Conservation (phyloP, 2,888 invertebrate genomes). For the Drosophila pseudotakahashii region DNA sequence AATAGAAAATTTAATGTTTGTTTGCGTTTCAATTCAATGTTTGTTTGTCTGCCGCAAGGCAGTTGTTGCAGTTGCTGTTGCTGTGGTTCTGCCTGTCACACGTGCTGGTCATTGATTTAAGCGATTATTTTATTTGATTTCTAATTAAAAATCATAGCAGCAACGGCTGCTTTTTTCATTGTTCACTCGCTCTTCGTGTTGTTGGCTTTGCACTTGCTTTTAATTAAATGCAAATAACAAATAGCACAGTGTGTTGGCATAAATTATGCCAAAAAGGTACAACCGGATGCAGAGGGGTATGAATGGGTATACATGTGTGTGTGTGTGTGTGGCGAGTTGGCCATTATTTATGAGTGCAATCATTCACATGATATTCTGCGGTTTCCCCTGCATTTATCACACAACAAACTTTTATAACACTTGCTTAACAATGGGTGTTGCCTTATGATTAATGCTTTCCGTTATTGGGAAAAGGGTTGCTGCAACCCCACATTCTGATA, state of each 20-base stretch:
- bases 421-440: constrained; percentile 40
- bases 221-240: constrained; percentile 80
- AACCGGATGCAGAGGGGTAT: neutral
- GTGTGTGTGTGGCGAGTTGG: constrained; percentile 27
- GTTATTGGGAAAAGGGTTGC: constrained; percentile 6
- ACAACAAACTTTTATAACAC: constrained; percentile 76
- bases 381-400: constrained; percentile 72
- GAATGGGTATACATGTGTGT: too few relatives aligned
- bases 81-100: constrained; percentile 55
- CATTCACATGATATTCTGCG: constrained; percentile 79
- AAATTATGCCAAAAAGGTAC: constrained; percentile 53
- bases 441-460: constrained; percentile 62
- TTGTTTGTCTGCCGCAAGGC: constrained; percentile 31
- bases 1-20: constrained; percentile 65
- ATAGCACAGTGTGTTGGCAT: constrained; percentile 65
- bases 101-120: constrained; percentile 68
- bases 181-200: constrained; percentile 35
- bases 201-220: constrained; percentile 57
- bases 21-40: constrained; percentile 53
- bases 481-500: neutral
- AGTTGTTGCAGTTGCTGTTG: constrained; percentile 12
- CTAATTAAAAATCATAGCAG: constrained; percentile 69
- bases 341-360: constrained; percentile 77
- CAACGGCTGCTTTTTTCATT: constrained; percentile 26
- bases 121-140: constrained; percentile 70